Evolutionary conservation across 2,888 invertebrate species (phyloP), one percentile per base, ranked within the genome.

Genomic region (Chloromyia formosa): DNA sequence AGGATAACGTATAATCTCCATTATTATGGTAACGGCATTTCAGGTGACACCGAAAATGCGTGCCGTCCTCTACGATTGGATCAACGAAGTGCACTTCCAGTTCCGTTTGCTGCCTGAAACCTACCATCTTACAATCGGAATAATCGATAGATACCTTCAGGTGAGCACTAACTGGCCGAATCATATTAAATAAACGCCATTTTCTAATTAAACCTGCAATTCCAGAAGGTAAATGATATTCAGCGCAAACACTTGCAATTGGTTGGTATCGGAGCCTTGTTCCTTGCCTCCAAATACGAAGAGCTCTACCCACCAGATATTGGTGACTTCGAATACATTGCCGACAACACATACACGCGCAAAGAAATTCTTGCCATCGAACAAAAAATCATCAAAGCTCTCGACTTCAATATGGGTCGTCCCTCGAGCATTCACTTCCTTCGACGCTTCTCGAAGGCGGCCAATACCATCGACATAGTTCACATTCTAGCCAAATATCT

Each of bases 261-360:
- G 77, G 93, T 97, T 12, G 97, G 97, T 2, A 92, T 95, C 0
- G 91, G 96, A 0, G 92, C 96, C 0, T 90, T 98, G 88, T 92
- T 95, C 80, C 90, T 97, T 73, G 97, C 98, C 0, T 90, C 93
- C 81, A 98, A 98, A 84, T 97, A 95, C 81, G 98, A 98, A 86
- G 98, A 98, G 87, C 92, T 96, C 81, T 95, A 92, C 81, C 89
- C 93, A 1, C 96, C 97, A 0, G 93, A 94, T 60, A 89, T 96
- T 22, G 87, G 86, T 5, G 98, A 98, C 85, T 97, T 97, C 86
- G 93, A 94, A 14, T 95, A 93, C 83, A 93, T 98, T 73, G 94
- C 96, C 10, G 97, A 96, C 85, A 91, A 94, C 82, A 91, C 95
- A 0, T 98, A 94, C 84, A 89, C 89, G 2, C 92, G 91, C 80